phyloP scores from a whole-genome alignment of 2,888 invertebrate genomes.

The Tenthredo livida region DNA sequence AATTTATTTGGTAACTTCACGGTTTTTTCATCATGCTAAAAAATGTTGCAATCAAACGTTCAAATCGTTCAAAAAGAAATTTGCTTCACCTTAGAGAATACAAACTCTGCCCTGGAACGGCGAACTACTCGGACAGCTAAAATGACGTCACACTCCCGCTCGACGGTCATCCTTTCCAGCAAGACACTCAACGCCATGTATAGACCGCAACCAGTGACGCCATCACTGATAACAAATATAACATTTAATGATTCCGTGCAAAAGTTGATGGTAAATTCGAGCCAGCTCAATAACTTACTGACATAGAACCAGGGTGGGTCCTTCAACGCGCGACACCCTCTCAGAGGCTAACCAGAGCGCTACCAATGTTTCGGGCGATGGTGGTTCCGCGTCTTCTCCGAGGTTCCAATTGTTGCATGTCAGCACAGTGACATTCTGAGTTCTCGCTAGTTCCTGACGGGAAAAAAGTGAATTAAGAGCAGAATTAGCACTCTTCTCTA shows the following conservation, averaged over 20 bases:
- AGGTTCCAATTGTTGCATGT: slow-evolving; percentile 72
- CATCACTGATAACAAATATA: slow-evolving; percentile 74
- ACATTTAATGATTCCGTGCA: not conserved
- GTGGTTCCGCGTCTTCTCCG: slow-evolving; percentile 62
- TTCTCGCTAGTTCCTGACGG: not conserved
- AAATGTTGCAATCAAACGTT: not conserved
- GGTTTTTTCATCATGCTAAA: not conserved
- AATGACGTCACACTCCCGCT: slow-evolving; percentile 79
- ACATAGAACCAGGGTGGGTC: slow-evolving; percentile 75
- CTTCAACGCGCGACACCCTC: slow-evolving; percentile 67
- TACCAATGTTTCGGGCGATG: slow-evolving; percentile 70
- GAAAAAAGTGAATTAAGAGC: not conserved
- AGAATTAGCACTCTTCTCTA: not conserved
- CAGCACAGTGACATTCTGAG: slow-evolving; percentile 59
- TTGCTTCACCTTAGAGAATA: slow-evolving; percentile 69
- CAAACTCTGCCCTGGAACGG: slow-evolving; percentile 76
- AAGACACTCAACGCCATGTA: slow-evolving; percentile 78
- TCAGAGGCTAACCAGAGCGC: slow-evolving; percentile 74
- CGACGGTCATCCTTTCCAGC: slow-evolving; percentile 79
- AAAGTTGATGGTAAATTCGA: not conserved
- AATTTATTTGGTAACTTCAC: not conserved
- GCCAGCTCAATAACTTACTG: slow-evolving; percentile 70
- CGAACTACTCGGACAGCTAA: slow-evolving; percentile 77
- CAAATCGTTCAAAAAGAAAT: not conserved
- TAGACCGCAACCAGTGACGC: slow-evolving; percentile 78